Percentiles rank a stretch among this genome's conserved stretches.
These are phyloP conservation scores for Pseudomugil tenellus DNA, from an alignment of 2,797 vertebrate species.

Conservation along the genomic window DNA sequence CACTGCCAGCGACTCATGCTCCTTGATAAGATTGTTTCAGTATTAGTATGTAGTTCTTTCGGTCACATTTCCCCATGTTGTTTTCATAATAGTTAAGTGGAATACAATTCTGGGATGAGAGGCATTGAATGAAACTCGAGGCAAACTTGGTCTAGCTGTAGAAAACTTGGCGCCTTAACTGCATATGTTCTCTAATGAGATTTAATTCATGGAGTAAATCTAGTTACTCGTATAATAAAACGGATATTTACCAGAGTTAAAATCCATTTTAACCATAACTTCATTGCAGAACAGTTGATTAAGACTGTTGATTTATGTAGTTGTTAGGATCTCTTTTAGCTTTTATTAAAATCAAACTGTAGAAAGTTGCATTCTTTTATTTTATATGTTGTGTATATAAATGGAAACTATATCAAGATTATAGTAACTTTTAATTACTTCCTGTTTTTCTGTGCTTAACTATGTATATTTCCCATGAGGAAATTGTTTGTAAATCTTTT, in stretches of 20 bases:
- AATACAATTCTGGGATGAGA: constrained; percentile 8
- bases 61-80: constrained; percentile 11
- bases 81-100: neutral
- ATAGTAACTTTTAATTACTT: neutral
- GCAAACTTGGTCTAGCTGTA: neutral
- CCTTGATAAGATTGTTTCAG: constrained; percentile 33
- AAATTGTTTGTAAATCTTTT: neutral
- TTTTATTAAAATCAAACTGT: no score
- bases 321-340: no score
- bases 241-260: neutral
- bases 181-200: no score
- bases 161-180: neutral
- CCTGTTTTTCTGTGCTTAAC: neutral
- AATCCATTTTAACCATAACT: neutral
- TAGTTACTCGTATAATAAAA: neutral
- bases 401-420: no score
- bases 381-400: no score
- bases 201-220: neutral
- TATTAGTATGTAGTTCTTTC: constrained; percentile 23
- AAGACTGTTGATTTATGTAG: no score
- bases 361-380: no score
- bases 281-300: no score
- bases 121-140: constrained; percentile 7
- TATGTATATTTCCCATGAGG: neutral
- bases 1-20: constrained; percentile 26